Evolutionary conservation across 2,113 vertebrate genomes (phyloP).

Genomic region (Harpagus bidentatus): DNA sequence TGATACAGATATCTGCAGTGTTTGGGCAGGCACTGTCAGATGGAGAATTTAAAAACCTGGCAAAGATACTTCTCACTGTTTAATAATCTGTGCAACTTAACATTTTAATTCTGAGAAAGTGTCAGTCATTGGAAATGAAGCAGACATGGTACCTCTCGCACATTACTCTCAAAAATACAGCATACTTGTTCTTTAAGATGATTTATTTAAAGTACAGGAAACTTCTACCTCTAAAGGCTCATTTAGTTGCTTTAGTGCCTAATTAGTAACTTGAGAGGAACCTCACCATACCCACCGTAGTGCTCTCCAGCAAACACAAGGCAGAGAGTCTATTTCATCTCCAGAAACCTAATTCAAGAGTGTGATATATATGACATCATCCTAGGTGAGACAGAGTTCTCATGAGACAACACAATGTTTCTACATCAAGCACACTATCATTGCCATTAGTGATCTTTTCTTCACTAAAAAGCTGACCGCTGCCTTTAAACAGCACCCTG

Average conservation of each 20-base stretch:
- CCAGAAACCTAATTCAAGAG: neutral
- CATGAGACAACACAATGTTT: neutral
- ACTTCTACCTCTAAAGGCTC: neutral
- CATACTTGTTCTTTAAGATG: neutral
- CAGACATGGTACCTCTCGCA: neutral
- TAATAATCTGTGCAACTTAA: slow-evolving; percentile 8
- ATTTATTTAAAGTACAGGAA: slow-evolving; percentile 23
- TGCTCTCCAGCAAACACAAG: neutral
- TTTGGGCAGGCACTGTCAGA: neutral
- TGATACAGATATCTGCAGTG: neutral
- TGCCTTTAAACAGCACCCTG: neutral
- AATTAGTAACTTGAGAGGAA: slow-evolving; percentile 14
- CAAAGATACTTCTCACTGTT: neutral
- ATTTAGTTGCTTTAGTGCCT: slow-evolving; percentile 17
- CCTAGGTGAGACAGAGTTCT: neutral
- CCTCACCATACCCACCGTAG: neutral
- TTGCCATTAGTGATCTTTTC: neutral
- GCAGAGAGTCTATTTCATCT: neutral
- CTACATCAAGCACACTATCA: neutral
- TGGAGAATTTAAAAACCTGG: slow-evolving; percentile 2
- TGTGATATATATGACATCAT: neutral
- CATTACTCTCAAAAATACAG: neutral
- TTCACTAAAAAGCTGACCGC: neutral
- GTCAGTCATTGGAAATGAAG: neutral
- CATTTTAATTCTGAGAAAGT: neutral